Base-by-base conservation (phyloP, 1,140 invertebrate genomes). In the Wiebesia pumilae region DNA sequence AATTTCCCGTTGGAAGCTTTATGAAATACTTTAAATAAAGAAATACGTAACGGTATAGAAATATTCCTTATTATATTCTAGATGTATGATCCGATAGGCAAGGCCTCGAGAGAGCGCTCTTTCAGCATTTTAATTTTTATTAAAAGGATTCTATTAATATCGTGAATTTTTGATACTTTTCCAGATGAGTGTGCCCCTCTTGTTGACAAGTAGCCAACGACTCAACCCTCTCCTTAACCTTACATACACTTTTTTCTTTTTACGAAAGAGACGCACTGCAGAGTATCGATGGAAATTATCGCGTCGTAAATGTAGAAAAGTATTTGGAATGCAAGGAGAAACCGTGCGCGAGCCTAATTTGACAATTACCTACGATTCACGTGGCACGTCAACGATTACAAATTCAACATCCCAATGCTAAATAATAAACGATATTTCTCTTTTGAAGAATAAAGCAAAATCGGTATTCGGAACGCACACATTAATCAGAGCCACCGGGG, bases 91-190 rank as follows among this genome's bases (percentile, higher is more conserved):
- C 6, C 58, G 24, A 24, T 62, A 27, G 3, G 27, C 24, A 27
- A 62, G 27, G 58, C 27, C 24, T 62, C 24, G 24, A 62, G 58
- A 62, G 14, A 62, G 24, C 27, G 4, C 58, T 27, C 27, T 1
- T 62, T 62, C 58, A 10, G 14, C 21, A 62, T 27, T 62, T 62
- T 62, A 4, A 27, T 62, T 27, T 62, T 62, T 62, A 27, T 27
- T 27, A 62, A 62, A 62, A 27, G 21, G 24, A 62, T 62, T 62
- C 58, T 62, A 27, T 62, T 62, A 71, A 71, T 38, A 71, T 38
- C 69, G 35, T 19, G 19, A 71, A 71, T 24, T 71, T 71, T 38
- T 71, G 33, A 71, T 71, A 38, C 35, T 71, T 71, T 71, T 71
- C 35, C 35, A 71, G 69, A 71, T 38, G 3, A 21, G n/a, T 21